A percentile compares a stretch with the other conserved stretches of the same genome.
Conservation (phyloP, 2,888 invertebrate species). For the Latheticus oryzae region DNA sequence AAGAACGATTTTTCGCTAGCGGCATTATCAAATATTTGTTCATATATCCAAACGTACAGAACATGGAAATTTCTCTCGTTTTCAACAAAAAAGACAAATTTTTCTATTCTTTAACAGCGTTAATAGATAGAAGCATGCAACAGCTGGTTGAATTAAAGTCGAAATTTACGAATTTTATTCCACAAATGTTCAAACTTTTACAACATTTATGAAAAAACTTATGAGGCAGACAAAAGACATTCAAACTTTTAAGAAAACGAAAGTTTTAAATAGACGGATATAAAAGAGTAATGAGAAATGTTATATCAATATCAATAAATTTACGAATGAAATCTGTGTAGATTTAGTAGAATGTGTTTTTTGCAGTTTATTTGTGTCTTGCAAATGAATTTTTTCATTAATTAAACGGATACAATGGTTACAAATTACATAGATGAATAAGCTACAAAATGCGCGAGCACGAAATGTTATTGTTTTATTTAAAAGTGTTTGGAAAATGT, state of each 20-base stretch:
- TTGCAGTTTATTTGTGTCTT: conserved; percentile 2
- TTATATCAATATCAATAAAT: too few species aligned
- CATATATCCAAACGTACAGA: too few species aligned
- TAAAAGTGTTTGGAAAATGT: conserved; percentile 1
- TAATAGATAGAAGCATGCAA: conserved; percentile 9
- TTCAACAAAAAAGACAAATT: conserved; percentile 1
- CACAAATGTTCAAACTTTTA: conserved; percentile 31
- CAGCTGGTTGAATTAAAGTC: conserved; percentile 26
- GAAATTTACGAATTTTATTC: conserved; percentile 33
- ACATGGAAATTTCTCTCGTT: too few species aligned
- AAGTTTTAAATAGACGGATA: too few species aligned
- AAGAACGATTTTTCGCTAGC: conserved; percentile 3
- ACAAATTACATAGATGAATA: conserved; percentile 28
- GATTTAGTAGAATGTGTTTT: too few species aligned
- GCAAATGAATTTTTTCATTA: conserved; percentile 10
- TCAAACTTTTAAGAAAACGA: conserved; percentile 30
- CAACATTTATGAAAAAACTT: conserved; percentile 35
- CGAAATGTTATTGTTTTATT: conserved; percentile 14
- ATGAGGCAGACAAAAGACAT: conserved; percentile 34
- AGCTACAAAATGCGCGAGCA: conserved; percentile 15
- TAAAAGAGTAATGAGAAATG: too few species aligned
- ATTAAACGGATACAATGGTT: conserved; percentile 9
- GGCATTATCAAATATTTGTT: conserved; percentile 8
- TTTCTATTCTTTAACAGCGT: not conserved
- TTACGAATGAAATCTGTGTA: too few species aligned